Conservation (phyloP, 2,888 invertebrate species). For the Microctonus hyperodae region DNA sequence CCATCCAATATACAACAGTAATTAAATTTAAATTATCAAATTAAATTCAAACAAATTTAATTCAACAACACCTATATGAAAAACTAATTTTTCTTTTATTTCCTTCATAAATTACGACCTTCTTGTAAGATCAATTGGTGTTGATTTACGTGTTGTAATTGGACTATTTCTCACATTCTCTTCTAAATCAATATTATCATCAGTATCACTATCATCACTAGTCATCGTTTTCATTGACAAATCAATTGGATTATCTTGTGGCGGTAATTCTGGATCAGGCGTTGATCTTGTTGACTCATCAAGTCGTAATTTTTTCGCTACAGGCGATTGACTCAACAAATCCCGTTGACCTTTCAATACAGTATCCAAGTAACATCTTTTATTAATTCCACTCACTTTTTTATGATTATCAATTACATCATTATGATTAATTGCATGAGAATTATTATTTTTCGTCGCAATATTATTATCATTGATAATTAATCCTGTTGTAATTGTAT, state of each 20-base stretch:
- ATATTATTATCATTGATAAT: constrained; percentile 52
- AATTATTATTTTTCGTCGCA: constrained; percentile 48
- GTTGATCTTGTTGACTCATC: constrained; percentile 58
- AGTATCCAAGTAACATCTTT: constrained; percentile 78
- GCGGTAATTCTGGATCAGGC: constrained; percentile 63
- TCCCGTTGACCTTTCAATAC: constrained; percentile 76
- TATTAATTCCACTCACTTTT: constrained; percentile 70
- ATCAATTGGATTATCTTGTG: constrained; percentile 82
- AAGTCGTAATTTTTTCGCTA: constrained; percentile 42
- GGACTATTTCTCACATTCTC: constrained; percentile 64
- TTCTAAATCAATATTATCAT: constrained; percentile 61
- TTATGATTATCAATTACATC: constrained; percentile 19
- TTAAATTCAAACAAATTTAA: neutral
- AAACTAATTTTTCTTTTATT: neutral
- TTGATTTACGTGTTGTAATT: constrained; percentile 64
- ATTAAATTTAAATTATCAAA: neutral
- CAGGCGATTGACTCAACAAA: constrained; percentile 50
- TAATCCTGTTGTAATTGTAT: constrained; percentile 32
- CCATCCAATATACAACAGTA: neutral
- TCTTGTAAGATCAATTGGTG: constrained; percentile 53
- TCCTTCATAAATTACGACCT: constrained; percentile 39
- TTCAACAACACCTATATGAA: neutral
- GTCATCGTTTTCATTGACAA: constrained; percentile 73
- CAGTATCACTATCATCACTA: constrained; percentile 53
- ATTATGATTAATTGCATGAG: constrained; percentile 64